phyloP scores from a whole-genome alignment of 2,888 invertebrate genomes.

The Tholera decimalis region DNA sequence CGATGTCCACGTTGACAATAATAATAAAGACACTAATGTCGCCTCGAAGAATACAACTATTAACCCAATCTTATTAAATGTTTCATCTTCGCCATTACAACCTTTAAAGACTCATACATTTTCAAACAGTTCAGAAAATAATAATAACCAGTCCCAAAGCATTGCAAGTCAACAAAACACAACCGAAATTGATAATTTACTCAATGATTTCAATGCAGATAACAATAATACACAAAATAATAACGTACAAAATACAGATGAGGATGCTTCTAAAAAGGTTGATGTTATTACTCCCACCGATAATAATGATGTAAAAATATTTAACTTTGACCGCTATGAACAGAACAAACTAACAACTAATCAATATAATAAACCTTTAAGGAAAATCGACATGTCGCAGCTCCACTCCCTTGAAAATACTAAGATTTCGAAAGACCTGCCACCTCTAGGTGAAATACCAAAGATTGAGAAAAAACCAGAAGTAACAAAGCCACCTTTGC shows the following conservation, averaged over 20 bases:
- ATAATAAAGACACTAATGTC: constrained; percentile 80
- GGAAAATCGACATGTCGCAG: constrained; percentile 88
- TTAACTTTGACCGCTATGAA: constrained; percentile 90
- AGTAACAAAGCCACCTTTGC: constrained; percentile 75
- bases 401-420: constrained; percentile 87
- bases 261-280: constrained; percentile 68
- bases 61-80: constrained; percentile 86
- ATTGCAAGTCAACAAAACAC: constrained; percentile 81
- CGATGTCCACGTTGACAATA: constrained; percentile 87
- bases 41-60: constrained; percentile 78
- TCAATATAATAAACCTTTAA: constrained; percentile 81
- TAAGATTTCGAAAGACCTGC: constrained; percentile 87
- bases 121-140: constrained; percentile 84
- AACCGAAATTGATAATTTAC: constrained; percentile 82
- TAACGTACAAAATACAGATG: constrained; percentile 67
- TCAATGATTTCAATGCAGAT: constrained; percentile 82
- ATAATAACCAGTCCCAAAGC: constrained; percentile 84
- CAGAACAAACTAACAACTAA: constrained; percentile 81
- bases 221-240: constrained; percentile 76
- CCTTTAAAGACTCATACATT: constrained; percentile 88
- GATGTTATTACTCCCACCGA: constrained; percentile 75
- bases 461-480: constrained; percentile 78
- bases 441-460: constrained; percentile 75
- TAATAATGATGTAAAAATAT: constrained; percentile 87
- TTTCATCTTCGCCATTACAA: constrained; percentile 87